Evolutionary conservation across 2,888 invertebrate genomes (phyloP).

Genomic region (Nowickia ferox): DNA sequence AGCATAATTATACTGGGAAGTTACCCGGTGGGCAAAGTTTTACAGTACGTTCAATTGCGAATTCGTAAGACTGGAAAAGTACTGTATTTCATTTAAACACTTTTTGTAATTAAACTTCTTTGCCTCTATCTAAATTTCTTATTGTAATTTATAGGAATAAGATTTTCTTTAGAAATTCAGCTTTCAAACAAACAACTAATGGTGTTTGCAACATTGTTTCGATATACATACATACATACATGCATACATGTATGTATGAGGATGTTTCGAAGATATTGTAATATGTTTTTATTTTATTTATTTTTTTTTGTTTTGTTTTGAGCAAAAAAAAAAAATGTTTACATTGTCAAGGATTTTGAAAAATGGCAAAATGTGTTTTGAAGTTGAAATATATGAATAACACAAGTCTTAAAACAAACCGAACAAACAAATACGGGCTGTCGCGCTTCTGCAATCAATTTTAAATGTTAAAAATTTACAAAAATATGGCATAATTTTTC

Average conservation of each 20-base stretch:
- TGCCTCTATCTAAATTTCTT: too few species aligned
- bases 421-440: background rate
- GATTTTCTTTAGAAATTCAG: slow-evolving; percentile 1
- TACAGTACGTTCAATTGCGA: too few species aligned
- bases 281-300: background rate
- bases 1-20: too few species aligned
- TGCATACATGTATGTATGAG: too few species aligned
- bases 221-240: background rate
- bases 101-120: too few species aligned
- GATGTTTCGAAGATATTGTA: slow-evolving; percentile 15
- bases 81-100: too few species aligned
- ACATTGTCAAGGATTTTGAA: slow-evolving; percentile 73
- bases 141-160: too few species aligned
- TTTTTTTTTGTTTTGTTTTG: background rate
- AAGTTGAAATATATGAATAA: slow-evolving; percentile 38
- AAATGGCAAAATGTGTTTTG: slow-evolving; percentile 75
- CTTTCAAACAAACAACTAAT: background rate
- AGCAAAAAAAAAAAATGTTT: background rate
- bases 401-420: slow-evolving; percentile 1
- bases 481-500: slow-evolving; percentile 30
- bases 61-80: too few species aligned
- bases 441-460: slow-evolving; percentile 4
- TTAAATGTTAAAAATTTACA: background rate
- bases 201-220: slow-evolving; percentile 23
- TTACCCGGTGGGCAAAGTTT: too few species aligned